phyloP scores from a whole-genome alignment of 1,140 invertebrate species.

The Charaxes varanes region DNA sequence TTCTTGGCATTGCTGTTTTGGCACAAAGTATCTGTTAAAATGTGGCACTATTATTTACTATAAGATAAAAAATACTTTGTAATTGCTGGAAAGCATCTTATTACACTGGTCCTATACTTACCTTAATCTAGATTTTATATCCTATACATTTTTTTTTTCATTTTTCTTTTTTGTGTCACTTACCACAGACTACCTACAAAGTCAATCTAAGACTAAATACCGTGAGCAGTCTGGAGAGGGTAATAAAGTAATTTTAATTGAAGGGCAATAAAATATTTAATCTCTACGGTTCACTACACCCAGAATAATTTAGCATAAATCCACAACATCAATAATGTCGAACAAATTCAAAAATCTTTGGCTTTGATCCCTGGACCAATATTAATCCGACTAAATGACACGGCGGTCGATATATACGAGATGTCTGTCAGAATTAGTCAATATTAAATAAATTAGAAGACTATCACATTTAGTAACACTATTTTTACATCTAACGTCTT shows the following conservation, averaged over 20 bases:
- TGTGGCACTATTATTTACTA: slow-evolving; percentile 44
- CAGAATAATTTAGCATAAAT: slow-evolving; percentile 72
- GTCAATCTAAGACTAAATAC: slow-evolving; percentile 61
- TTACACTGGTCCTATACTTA: slow-evolving; percentile 64
- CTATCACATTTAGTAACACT: slow-evolving; percentile 72
- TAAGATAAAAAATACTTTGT: slow-evolving; percentile 34
- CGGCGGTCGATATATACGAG: slow-evolving; percentile 53
- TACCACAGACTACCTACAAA: slow-evolving; percentile 58
- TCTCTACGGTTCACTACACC: slow-evolving; percentile 64
- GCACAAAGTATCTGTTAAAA: slow-evolving; percentile 43
- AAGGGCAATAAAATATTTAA: slow-evolving; percentile 52
- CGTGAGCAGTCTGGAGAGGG: slow-evolving; percentile 70
- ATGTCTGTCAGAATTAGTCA: slow-evolving; percentile 58
- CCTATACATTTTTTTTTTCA: slow-evolving; percentile 60
- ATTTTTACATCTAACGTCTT: slow-evolving; percentile 69
- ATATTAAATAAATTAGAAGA: slow-evolving; percentile 68
- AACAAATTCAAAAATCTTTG: slow-evolving; percentile 80
- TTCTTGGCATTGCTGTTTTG: slow-evolving; percentile 33
- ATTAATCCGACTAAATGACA: slow-evolving; percentile 63
- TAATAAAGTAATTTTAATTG: slow-evolving; percentile 54
- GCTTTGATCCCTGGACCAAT: slow-evolving; percentile 78
- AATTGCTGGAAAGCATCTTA: slow-evolving; percentile 47
- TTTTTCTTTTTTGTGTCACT: slow-evolving; percentile 51
- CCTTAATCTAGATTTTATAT: slow-evolving; percentile 52
- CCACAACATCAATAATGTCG: slow-evolving; percentile 74